Evolutionary conservation across 2,113 vertebrate species (phyloP), one percentile per base, ranked within the genome.

Genomic region (Urocitellus parryii): DNA sequence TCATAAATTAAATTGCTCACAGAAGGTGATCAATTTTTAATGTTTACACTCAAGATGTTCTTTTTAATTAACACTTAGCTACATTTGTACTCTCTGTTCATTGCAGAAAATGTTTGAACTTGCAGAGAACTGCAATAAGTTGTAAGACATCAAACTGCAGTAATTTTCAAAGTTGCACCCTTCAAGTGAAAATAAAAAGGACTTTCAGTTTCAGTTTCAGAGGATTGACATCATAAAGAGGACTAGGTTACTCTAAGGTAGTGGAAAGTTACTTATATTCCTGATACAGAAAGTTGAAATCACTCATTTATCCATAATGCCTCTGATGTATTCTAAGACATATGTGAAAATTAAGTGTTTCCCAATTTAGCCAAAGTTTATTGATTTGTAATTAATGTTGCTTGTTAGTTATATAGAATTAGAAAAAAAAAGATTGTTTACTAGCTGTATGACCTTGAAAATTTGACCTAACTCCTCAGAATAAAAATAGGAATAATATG

Each of bases 31-130:
- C 98, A 98, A 97, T 97, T 96, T 97, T 98, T 98, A 98, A 98
- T 97, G 97, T 98, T 98, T 99, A 98, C 87, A 97, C 88, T 97
- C 96, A 95, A 98, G 98, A 98, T 96, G 95, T 98, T 97, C 98
- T 95, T 98, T 97, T 98, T 97, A 97, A 81, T 98, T 98, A 98
- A 96, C 88, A 29, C 96, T 97, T 94, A 98, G 96, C 97, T 97
- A 96, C 77, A 98, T 97, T 97, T 80, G 5, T 98, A 95, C 97
- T 98, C 97, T 96, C 68, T 89, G 72, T 97, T 97, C 94, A 73
- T n/a, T 48, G 24, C 39, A 91, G 92, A 96, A 97, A 97, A 97
- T 65, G 87, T 73, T 94, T 93, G 94, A 84, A 96, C 95, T 97
- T 95, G 91, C 89, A 88, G 77, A 96, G 95, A 96, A 90, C 91